Conservation (phyloP, 2,797 vertebrate genomes). For the Lutjanus argentimaculatus region DNA sequence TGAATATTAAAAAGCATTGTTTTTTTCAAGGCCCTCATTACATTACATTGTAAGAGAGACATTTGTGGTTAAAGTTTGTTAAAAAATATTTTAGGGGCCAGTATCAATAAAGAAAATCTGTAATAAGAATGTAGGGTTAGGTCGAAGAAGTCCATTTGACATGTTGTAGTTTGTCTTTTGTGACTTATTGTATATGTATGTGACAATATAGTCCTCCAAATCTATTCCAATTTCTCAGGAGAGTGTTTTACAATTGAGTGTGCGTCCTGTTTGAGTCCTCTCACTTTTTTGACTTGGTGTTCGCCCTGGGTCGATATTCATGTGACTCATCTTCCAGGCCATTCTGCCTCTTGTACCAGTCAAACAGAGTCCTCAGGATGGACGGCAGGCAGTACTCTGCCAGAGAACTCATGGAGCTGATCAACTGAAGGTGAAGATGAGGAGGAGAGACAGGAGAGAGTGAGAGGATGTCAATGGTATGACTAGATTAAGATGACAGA, state of each 20-base stretch:
- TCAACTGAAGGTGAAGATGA: constrained; percentile 85
- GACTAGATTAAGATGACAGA: not conserved
- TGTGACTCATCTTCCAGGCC: constrained; percentile 99
- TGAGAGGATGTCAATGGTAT: not conserved
- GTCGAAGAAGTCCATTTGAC: not conserved
- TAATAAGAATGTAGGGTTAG: not conserved
- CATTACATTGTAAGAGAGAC: not conserved
- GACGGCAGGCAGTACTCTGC: constrained; percentile 98
- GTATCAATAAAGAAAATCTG: not conserved
- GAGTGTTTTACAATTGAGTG: not conserved
- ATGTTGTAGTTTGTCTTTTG: not conserved
- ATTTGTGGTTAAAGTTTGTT: not conserved
- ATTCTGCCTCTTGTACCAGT: constrained; percentile 99
- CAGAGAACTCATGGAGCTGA: constrained; percentile 98
- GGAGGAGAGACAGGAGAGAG: no score
- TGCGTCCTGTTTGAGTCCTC: constrained; percentile 3
- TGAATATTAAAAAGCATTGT: not conserved
- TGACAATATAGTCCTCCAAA: not conserved
- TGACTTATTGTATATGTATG: not conserved
- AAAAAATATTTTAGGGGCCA: not conserved
- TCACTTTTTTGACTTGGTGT: constrained; percentile 98
- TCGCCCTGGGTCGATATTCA: constrained; percentile 96
- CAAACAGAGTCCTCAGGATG: constrained; percentile 96
- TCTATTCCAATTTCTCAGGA: not conserved
- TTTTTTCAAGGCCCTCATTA: not conserved